A percentile compares a stretch with the other conserved stretches of the same genome.
Conservation (phyloP, 2,888 invertebrate species). For the Gymnocheta viridis region DNA sequence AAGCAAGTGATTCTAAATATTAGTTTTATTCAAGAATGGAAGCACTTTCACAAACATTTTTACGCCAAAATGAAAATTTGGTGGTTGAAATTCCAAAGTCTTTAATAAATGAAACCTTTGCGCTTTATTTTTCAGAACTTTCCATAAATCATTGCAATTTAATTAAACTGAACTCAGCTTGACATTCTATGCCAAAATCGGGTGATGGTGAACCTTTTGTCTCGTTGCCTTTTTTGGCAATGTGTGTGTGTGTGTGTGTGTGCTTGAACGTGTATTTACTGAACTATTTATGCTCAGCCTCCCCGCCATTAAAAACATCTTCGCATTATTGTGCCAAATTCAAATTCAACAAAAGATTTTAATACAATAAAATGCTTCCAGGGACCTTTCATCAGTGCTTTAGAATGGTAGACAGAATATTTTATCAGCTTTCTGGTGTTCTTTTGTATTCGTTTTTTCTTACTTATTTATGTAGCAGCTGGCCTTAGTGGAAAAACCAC, state of each 20-base stretch:
- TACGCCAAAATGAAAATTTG: neutral
- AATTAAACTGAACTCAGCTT: slow-evolving; percentile 73
- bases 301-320: neutral
- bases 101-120: slow-evolving; percentile 34
- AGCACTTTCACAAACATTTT: neutral
- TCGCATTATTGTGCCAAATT: neutral
- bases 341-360: neutral
- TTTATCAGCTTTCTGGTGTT: neutral
- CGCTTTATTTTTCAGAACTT: slow-evolving; percentile 43
- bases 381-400: neutral
- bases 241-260: neutral
- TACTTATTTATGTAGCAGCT: neutral
- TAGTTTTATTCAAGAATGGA: neutral
- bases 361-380: slow-evolving; percentile 11
- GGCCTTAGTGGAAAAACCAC: slow-evolving; percentile 28
- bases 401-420: neutral
- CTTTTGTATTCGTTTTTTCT: neutral
- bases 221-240: neutral
- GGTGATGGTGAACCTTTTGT: slow-evolving; percentile 55
- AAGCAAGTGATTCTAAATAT: slow-evolving; percentile 19
- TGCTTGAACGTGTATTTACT: neutral
- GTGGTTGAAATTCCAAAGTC: slow-evolving; percentile 8
- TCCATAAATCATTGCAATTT: slow-evolving; percentile 72
- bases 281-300: no score
- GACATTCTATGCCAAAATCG: slow-evolving; percentile 71